Evolutionary conservation across 2,888 invertebrate genomes (phyloP), one percentile per base, ranked within the genome.

Genomic region (Agriopis leucophaearia): DNA sequence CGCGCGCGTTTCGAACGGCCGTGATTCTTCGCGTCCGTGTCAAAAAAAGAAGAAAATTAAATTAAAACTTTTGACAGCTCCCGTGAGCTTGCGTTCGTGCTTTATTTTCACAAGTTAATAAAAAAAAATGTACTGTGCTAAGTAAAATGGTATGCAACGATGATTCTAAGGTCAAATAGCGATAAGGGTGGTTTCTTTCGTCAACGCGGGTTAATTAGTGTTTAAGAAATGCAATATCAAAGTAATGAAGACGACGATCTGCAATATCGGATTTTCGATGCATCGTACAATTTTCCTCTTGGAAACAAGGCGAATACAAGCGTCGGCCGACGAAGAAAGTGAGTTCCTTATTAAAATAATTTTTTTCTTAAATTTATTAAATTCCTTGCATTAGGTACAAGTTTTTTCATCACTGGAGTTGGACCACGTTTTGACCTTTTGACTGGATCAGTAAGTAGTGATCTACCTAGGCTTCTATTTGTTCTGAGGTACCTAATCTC

Each of bases 221-320:
- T 86, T 80, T 88, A 88, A 92, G 93, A 87, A 84, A 94, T 94
- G 94, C 94, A 94, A 94, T 93, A 85, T 91, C 91, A 86, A 91
- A 90, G 87, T 81, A 92, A 91, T 88, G 93, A 91, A 67, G 90
- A 92, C 73, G 94, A 93, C 81, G 93, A 93, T 76, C 88, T 94
- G 77, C 93, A 94, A 85, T 93, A 93, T 88, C 90, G 90, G 92
- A 94, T 94, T 88, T 94, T 94, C 88, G 94, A 92, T 76, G 92
- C 92, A 80, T 90, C 93, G 87, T 94, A 89, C 88, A 89, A 89
- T 76, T 87, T 92, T 75, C 82, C 87, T 58, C 75, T 81, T 71
- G 91, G 88, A 69, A 87, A 81, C 71, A 85, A 80, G 73, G 78
- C 82, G 52, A 80, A 80, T 71, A 77, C 81, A 16, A 79, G 76